Percentiles rank a stretch among this genome's conserved stretches.
These are phyloP conservation scores for Falco punctatus DNA, from an alignment of 2,113 vertebrate species.

Conservation along the genomic window DNA sequence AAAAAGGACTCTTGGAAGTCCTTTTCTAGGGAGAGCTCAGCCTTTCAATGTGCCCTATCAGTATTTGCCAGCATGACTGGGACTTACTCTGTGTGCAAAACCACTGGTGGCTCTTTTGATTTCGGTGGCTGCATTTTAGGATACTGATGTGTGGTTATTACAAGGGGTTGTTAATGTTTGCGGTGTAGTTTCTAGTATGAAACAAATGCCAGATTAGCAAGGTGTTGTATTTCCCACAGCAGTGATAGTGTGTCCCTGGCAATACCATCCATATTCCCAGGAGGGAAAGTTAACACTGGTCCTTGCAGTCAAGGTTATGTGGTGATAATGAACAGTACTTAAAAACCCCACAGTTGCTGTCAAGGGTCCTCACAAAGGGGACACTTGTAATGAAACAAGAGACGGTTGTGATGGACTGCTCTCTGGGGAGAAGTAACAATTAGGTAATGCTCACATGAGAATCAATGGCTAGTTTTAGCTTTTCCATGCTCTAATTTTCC, in stretches of 20 bases:
- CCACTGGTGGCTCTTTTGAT: neutral
- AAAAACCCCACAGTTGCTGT: neutral
- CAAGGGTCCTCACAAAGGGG: neutral
- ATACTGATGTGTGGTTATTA: neutral
- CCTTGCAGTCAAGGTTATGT: neutral
- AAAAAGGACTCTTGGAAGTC: neutral
- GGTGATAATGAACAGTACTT: neutral
- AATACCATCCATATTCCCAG: neutral
- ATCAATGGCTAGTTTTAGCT: neutral
- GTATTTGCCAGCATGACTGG: neutral
- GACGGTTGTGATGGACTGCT: neutral
- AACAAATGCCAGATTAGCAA: neutral
- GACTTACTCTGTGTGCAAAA: neutral
- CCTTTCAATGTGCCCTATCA: neutral
- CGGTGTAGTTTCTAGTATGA: neutral
- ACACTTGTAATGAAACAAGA: neutral
- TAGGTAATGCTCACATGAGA: neutral
- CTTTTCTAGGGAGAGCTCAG: neutral
- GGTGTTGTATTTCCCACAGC: neutral
- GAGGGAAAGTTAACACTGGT: neutral
- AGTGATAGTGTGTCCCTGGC: neutral
- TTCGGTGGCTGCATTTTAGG: neutral
- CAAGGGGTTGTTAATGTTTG: neutral
- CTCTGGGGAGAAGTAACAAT: neutral
- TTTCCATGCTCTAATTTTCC: neutral